Base-by-base conservation (phyloP, 2,888 invertebrate genomes). In the Drosophila gaucha region DNA sequence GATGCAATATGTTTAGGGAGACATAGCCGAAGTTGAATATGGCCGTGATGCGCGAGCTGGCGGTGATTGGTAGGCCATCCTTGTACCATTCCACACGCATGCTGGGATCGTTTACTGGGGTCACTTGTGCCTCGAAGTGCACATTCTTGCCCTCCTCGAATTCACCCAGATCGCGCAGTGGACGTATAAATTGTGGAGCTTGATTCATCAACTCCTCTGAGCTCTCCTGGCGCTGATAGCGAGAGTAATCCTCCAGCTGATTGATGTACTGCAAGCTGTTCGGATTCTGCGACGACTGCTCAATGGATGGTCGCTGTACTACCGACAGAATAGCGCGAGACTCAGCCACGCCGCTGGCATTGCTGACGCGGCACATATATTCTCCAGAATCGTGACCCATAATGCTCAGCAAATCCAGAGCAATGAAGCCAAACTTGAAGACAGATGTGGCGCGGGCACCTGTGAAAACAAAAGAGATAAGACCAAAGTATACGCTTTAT, bases 11-110 rank as follows among this genome's bases (percentile, higher is more conserved):
- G 93, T 98, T 98, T 90, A 99, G 96, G 93, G 98, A 97, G 93
- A 98, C 98, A 94, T 98, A 98, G 92, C 98, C 98, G 95, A 99
- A 98, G 95, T 98, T 99, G 95, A 97, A 97, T 94, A 97, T 97
- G 92, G 98, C 97, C 92, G 97, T 97, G 93, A 98, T 98, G 93
- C 98, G 95, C 92, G 98, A 98, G 93, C 99, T 98, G 91, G 98
- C 97, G 93, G 97, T 98, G 89, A 99, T 96, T 26, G 98, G 95
- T 92, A 95, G 94, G 80, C 98, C 98, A 94, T 97, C 97, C 93
- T 97, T 97, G 93, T 96, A 97, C 97, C 97, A 98, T 92, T 98
- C 97, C 90, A 97, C 97, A 93, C 96, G 95, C 97, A 98, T 97
- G 43, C 96, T 96, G 56, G 97, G 96, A 91, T 98, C 98, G 89